Conservation (phyloP, 2,888 invertebrate species). For the Pheosia gnoma region DNA sequence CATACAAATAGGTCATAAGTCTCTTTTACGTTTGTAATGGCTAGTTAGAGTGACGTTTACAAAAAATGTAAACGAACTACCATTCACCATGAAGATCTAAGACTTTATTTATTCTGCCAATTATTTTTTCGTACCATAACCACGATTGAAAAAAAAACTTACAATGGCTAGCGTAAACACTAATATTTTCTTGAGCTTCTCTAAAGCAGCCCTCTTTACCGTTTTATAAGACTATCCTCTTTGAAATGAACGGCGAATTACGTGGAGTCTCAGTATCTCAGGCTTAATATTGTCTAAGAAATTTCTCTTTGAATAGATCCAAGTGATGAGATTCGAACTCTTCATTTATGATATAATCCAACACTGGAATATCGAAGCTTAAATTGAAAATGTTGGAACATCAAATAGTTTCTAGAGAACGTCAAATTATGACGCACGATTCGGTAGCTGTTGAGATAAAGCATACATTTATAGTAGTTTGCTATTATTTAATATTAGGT, state of each 20-base stretch:
- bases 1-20: too few relatives aligned
- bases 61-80: too few relatives aligned
- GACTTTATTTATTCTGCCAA: too few relatives aligned
- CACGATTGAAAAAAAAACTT: too few relatives aligned
- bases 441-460: too few relatives aligned
- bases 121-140: too few relatives aligned
- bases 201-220: conserved; percentile 84
- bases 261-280: conserved; percentile 85
- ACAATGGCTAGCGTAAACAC: conserved; percentile 57
- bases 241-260: conserved; percentile 89
- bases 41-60: too few relatives aligned
- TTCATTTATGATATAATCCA: conserved; percentile 85
- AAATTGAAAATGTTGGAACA: not conserved
- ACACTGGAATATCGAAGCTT: conserved; percentile 70
- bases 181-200: conserved; percentile 81
- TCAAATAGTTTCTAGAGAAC: not conserved
- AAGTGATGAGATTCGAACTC: conserved; percentile 90
- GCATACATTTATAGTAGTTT: too few relatives aligned
- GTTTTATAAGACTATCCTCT: conserved; percentile 89
- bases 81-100: too few relatives aligned
- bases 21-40: too few relatives aligned
- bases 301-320: conserved; percentile 79
- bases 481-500: too few relatives aligned
- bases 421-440: too few relatives aligned
- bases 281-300: conserved; percentile 77